Conservation (phyloP, 2,888 invertebrate genomes). For the Apotomis turbidana region DNA sequence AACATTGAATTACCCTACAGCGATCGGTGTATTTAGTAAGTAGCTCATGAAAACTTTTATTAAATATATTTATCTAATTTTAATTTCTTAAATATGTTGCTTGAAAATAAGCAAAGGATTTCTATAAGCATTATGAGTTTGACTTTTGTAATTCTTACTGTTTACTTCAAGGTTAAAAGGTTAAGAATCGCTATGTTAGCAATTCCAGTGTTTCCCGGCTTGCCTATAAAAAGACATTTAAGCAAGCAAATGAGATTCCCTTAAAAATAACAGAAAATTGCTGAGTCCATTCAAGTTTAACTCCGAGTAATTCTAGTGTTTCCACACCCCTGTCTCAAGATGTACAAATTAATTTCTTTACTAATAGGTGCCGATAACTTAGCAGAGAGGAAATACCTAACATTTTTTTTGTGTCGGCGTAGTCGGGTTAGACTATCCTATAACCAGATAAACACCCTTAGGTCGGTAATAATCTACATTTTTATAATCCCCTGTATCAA, state of each 20-base stretch:
- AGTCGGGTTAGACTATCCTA: too few species aligned
- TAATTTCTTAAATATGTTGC: neutral
- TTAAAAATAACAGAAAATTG: neutral
- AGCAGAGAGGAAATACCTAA: too few species aligned
- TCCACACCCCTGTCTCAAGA: too few species aligned
- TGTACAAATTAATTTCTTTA: too few species aligned
- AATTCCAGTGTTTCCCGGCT: neutral
- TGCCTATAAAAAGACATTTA: neutral
- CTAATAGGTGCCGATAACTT: too few species aligned
- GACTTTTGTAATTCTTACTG: neutral
- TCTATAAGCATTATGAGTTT: neutral
- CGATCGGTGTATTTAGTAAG: neutral
- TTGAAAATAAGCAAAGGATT: neutral
- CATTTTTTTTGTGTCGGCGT: too few species aligned
- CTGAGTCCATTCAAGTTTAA: neutral
- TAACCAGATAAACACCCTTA: too few species aligned
- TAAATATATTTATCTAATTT: neutral
- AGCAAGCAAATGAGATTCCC: neutral
- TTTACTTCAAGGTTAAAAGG: neutral
- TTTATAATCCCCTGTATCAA: too few species aligned
- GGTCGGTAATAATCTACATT: too few species aligned
- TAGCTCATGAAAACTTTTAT: neutral
- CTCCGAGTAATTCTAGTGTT: too few species aligned
- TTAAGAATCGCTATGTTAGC: neutral
- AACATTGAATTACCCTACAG: neutral